phyloP scores from a whole-genome alignment of 2,797 vertebrate species.

The Bucorvus abyssinicus region DNA sequence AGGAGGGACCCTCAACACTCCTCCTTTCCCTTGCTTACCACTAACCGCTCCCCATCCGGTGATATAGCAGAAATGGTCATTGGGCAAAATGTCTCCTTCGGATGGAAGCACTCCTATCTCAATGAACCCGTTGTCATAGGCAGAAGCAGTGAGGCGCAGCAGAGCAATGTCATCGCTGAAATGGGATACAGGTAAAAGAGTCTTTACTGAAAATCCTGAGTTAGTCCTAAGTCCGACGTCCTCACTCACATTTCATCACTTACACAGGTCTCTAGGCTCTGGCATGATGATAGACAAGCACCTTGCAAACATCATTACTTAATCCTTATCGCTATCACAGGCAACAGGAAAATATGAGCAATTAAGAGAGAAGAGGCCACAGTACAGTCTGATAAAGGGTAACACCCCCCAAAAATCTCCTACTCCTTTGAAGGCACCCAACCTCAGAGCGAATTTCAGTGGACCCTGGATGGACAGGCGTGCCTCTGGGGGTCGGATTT shows the following conservation, averaged over 20 bases:
- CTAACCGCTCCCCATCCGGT: neutral
- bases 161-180: conserved; percentile 5
- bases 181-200: neutral
- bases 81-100: neutral
- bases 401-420: neutral
- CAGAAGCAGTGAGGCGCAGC: neutral
- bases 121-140: neutral
- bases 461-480: too few species aligned
- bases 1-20: neutral
- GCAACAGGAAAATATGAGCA: neutral
- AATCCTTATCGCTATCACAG: neutral
- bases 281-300: neutral
- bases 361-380: neutral
- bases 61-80: neutral
- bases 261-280: neutral
- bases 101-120: neutral
- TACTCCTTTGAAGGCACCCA: neutral
- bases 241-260: rapidly evolving
- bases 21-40: neutral
- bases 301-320: neutral
- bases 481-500: neutral
- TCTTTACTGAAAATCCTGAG: neutral
- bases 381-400: neutral
- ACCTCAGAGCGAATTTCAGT: neutral
- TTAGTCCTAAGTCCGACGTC: neutral